Base-by-base conservation (phyloP, 2,113 vertebrate genomes). In the Nansenia antarctica region DNA sequence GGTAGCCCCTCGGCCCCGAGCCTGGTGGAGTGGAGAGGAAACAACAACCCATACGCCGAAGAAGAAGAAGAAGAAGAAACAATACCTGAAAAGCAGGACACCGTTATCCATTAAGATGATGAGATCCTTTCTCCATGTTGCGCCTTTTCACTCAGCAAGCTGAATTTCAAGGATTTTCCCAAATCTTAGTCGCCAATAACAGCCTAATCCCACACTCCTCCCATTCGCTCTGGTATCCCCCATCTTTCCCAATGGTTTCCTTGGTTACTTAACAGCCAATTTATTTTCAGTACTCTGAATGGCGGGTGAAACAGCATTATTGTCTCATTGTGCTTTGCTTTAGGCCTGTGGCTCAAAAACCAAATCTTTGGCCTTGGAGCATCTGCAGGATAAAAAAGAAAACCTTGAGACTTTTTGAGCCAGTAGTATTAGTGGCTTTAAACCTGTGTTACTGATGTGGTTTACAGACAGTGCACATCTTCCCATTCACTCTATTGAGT, bases 201-300 rank as follows among this genome's bases (percentile, higher is more conserved):
- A 77, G 14, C 58, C 47, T 63, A 65, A 67, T 73, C 76, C 54
- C 45, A 53, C 66, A 64, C 62, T 59, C 59, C 62, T 59, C 59
- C 81, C 69, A 45, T 73, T 82, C n/a, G 54, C 69, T 67, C 68
- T 76, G 70, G 49, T 74, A 66, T 79, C 22, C 12, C 22, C 12
- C 61, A 8, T 70, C 58, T 62, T 73, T 65, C 70, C 55, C 75
- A 68, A 26, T 59, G 74, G 89, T 88, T 86, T 67, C 86, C 86
- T 80, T 86, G 80, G 86, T 85, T 75, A 88, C 85, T 66, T 78
- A 76, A 73, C 67, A 86, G 73, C 39, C 72, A 80, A 77, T 77
- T 79, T 72, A 74, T 79, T 79, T 74, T 73, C 57, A 59, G 62
- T 72, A 76, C 61, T 9, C 62, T 77, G 69, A 64, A 70, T 54